Evolutionary conservation across 37 sponge, comb jelly and placozoan species (phyloP).

Genomic region (Diacarnus erythraeanus): DNA sequence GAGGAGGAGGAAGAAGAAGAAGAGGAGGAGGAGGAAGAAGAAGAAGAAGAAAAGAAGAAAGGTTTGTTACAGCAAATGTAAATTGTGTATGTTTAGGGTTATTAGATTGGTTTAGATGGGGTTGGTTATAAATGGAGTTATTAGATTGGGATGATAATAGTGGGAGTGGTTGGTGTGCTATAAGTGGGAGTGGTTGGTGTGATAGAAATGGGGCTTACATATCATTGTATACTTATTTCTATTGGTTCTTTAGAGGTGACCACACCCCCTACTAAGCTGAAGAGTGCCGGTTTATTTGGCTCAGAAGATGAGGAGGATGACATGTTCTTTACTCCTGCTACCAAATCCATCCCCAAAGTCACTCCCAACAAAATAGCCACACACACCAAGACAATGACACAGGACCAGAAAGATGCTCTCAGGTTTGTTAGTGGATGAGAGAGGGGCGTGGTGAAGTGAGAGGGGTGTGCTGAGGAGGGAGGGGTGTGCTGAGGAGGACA

Average conservation of each 20-base stretch:
- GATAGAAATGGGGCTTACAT: no score
- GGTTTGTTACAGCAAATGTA: no score
- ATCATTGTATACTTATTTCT: no score
- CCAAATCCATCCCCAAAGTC: not conserved
- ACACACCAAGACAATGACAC: slow-evolving; percentile 24
- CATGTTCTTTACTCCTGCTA: slow-evolving; percentile 43
- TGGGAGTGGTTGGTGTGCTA: no score
- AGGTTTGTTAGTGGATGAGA: slow-evolving; percentile 2
- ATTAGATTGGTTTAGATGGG: no score
- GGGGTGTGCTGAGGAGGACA: not conserved
- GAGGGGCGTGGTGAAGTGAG: no score
- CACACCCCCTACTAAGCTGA: slow-evolving; percentile 1
- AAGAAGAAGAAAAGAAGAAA: not conserved
- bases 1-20: slow-evolving; percentile 10
- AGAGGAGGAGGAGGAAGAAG: not conserved
- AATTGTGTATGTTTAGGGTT: no score
- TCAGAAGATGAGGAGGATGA: slow-evolving; percentile 69
- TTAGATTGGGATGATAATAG: no score
- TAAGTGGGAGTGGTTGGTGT: no score
- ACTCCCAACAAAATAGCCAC: not conserved
- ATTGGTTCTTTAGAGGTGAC: no score
- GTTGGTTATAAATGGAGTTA: no score
- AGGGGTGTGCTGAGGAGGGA: no score
- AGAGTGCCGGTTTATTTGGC: slow-evolving; percentile 52
- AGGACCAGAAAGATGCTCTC: slow-evolving; percentile 48